phyloP scores from a whole-genome alignment of 2,113 vertebrate species.

The Cryptotis parvus region DNA sequence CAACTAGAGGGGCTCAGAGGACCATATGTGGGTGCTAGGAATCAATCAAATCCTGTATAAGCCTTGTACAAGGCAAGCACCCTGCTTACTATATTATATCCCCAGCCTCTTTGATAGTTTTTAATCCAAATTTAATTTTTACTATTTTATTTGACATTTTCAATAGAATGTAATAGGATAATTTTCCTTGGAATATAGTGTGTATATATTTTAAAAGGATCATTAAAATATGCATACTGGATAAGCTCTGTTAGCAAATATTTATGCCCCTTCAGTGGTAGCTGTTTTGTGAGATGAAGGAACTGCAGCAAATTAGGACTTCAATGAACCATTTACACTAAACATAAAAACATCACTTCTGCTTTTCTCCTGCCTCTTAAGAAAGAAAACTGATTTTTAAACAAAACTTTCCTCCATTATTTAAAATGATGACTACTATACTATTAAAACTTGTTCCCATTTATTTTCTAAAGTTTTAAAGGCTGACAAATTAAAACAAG shows the following conservation, averaged over 20 bases:
- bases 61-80: no score
- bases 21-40: no score
- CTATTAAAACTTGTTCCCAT: constrained; percentile 11
- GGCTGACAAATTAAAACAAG: constrained; percentile 44
- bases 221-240: constrained; percentile 48
- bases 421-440: constrained; percentile 16
- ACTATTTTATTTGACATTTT: constrained; percentile 57
- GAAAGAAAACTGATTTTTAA: constrained; percentile 9
- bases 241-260: constrained; percentile 32
- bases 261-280: neutral
- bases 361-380: neutral
- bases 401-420: constrained; percentile 7
- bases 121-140: neutral
- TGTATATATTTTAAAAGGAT: constrained; percentile 52
- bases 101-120: neutral
- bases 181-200: constrained; percentile 41
- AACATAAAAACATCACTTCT: neutral
- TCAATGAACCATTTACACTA: neutral
- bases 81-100: no score
- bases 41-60: no score
- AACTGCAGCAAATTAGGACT: neutral
- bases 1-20: no score
- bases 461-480: constrained; percentile 50
- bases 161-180: constrained; percentile 51
- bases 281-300: neutral